Base-by-base conservation (phyloP, 2,888 invertebrate species). In the Plusia festucae region DNA sequence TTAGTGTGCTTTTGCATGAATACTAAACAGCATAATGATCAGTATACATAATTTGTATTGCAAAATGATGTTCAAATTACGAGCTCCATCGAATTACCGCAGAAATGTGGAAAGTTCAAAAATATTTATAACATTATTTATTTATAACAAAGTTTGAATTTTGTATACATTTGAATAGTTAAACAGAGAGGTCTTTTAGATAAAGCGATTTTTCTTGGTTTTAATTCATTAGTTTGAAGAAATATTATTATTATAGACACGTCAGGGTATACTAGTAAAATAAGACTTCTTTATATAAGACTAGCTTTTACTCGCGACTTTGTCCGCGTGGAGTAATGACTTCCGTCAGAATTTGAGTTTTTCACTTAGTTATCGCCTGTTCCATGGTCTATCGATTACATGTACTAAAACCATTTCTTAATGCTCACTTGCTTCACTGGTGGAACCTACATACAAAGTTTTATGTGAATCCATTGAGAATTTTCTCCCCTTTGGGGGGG, bases 151-250 rank as follows among this genome's bases (percentile, higher is more conserved):
- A 67, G 62, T 70, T 76, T 22, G 59, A 11, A 58, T 53, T 65
- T 61, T 30, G 77, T 68, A 40, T 63, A 67, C 64, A 71, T 77
- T 77, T 71, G 49, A 77, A 77, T 77, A 67, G 66, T 74, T 72
- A 56, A 76, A 60, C 44, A n/a, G 16, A 0, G 27, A 2, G 40
- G 49, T 30, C 1, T 22, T 65, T 76, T 76, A 76, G 9, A 59
- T 0, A 7, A 9, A 1, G 64, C 67, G 76, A 73, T 60, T 49
- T 7, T 8, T 60, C 40, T 34, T 4, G 7, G n/a, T n/a, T 5
- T 40, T 4, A n/a, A 4, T 34, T 34, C 30, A 30, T 9, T 9
- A 8, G 8, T 30, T 30, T 30, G 8, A 9, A 9, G 8, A 30
- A 9, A 30, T 30, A 24, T 3, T 24, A 24, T 24, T n/a, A n/a